Base-by-base conservation (phyloP, 2,888 invertebrate genomes). In the Cheilosia pagana region DNA sequence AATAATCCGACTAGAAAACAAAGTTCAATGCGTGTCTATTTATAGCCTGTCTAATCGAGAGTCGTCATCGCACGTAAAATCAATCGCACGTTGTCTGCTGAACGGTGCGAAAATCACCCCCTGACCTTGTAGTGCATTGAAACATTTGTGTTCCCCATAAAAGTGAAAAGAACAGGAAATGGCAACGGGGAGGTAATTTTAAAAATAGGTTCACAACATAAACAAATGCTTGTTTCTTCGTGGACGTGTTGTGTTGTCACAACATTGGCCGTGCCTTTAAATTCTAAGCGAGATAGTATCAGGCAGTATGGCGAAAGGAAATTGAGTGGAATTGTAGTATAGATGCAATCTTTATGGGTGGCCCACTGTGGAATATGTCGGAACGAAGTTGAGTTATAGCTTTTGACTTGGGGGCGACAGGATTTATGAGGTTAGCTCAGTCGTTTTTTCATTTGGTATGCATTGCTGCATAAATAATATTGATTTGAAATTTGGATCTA, bases 91-190 rank as follows among this genome's bases (percentile, higher is more conserved):
- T 8, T 16, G 35, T 57, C 23, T 45, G 12, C 10, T 62, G 25
- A 41, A 39, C 62, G 70, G 23, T 65, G 76, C 63, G 59, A 81
- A 78, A 28, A 65, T 65, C 25, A 71, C 60, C 68, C 62, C 45
- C 35, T 76, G 71, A 81, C 85, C 81, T 85, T 85, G 81, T 67
- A 21, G 53, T 25, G 50, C 10, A 45, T 55, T 35, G 7, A 39
- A 59, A 39, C 55, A 57, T 55, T 41, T 6, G 59, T 41, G 59
- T 59, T 39, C 23, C 35, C 25, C 55, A 25, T 31, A 45, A 65
- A 57, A 75, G 68, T 50, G 41, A 45, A 48, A 71, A 25, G 35
- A 60, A 71, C n/a, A 25, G 57, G 55, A 43, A 70, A 41, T 23
- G 28, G 25, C 19, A 19, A 59, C 28, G 52, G 35, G 23, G 28